Conservation (phyloP, 2,888 invertebrate species). For the Aquatica leii region DNA sequence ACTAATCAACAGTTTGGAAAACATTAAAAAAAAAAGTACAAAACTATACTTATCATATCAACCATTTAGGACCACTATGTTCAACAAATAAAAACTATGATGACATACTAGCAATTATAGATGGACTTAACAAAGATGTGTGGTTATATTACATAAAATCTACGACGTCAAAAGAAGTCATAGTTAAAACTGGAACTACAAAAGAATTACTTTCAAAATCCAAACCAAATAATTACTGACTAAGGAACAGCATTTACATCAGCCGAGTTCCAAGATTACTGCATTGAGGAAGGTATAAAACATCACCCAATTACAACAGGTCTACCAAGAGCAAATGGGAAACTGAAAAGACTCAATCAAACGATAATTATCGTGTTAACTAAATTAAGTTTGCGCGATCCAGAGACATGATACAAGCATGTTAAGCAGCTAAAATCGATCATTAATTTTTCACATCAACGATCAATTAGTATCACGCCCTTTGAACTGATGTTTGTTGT, state of each 20-base stretch:
- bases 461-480: too few relatives aligned
- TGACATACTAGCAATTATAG: conserved; percentile 41
- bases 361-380: conserved; percentile 1
- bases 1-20: too few relatives aligned
- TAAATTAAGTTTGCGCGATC: too few relatives aligned
- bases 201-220: conserved; percentile 41
- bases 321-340: conserved; percentile 53
- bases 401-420: too few relatives aligned
- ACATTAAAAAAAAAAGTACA: too few relatives aligned
- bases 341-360: conserved; percentile 47
- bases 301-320: conserved; percentile 48
- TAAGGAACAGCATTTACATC: conserved; percentile 55
- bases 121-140: conserved; percentile 49
- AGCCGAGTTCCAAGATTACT: conserved; percentile 52
- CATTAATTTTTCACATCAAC: too few relatives aligned
- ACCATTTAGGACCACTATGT: conserved; percentile 46
- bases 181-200: conserved; percentile 29
- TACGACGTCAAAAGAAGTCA: too few relatives aligned
- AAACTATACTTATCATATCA: conserved; percentile 46
- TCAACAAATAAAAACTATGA: conserved; percentile 44
- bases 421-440: too few relatives aligned
- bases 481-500: too few relatives aligned
- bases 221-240: conserved; percentile 38
- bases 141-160: too few relatives aligned
- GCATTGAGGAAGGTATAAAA: conserved; percentile 49